Conservation (phyloP, 1,140 invertebrate genomes). For the Arctopsyche grandis region DNA sequence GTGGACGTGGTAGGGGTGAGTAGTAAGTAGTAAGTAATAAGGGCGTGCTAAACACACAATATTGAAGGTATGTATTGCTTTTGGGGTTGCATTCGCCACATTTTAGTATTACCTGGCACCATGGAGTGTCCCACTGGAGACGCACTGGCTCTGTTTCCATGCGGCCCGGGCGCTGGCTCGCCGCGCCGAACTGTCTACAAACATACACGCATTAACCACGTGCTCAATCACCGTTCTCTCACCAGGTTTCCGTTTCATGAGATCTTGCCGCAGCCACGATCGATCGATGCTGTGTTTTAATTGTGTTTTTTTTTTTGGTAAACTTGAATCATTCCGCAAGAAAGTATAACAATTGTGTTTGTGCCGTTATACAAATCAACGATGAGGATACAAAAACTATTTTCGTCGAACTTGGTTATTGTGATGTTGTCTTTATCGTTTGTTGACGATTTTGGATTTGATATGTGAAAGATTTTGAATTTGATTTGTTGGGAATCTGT, state of each 20-base stretch:
- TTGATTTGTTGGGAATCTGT: no score
- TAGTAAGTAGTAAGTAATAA: conserved; percentile 3
- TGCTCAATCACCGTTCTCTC: conserved; percentile 38
- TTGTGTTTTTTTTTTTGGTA: background rate
- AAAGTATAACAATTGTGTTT: no score
- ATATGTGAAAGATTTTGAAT: no score
- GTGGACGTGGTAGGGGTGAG: conserved; percentile 8
- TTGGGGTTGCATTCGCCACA: background rate
- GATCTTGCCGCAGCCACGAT: background rate
- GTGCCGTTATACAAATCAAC: no score
- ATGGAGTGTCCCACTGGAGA: conserved; percentile 74
- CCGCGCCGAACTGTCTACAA: conserved; percentile 83
- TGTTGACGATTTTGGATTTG: no score
- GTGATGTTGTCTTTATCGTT: no score
- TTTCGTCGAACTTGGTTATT: no score
- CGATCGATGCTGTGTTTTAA: background rate
- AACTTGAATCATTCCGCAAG: background rate
- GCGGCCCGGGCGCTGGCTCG: conserved; percentile 78
- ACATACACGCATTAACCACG: conserved; percentile 67
- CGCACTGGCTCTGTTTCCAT: conserved; percentile 81
- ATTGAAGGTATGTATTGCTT: conserved; percentile 9
- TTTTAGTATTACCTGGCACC: conserved; percentile 62
- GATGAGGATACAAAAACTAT: no score
- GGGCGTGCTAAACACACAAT: conserved; percentile 10
- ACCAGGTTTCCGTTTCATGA: background rate